Percentiles rank a stretch among this genome's conserved stretches.
These are phyloP conservation scores for Drosophila emarginata DNA, from an alignment of 2,888 invertebrate species.

Conservation along the genomic window DNA sequence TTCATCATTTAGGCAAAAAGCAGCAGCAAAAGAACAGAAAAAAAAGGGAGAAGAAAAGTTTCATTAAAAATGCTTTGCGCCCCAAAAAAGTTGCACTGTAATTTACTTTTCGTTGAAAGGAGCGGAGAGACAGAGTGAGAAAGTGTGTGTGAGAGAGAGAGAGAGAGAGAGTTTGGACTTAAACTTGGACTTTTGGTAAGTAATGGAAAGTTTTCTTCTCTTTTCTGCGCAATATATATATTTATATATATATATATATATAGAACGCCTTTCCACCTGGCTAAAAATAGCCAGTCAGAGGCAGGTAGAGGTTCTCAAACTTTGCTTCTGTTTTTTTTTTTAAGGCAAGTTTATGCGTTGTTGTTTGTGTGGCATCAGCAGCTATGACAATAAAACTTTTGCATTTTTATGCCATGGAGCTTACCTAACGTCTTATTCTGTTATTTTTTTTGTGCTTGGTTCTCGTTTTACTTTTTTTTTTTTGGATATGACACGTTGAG, in stretches of 20 bases:
- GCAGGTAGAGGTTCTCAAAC: conserved; percentile 4
- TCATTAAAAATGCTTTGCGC: conserved; percentile 64
- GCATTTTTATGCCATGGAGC: conserved; percentile 33
- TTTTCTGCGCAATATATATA: conserved; percentile 26
- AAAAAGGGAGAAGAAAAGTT: conserved; percentile 50
- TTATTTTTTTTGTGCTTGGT: background rate
- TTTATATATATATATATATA: background rate
- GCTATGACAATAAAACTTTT: conserved; percentile 73
- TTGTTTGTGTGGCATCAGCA: conserved; percentile 19
- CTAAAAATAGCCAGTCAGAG: conserved; percentile 61
- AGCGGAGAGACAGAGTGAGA: background rate
- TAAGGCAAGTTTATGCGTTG: conserved; percentile 71
- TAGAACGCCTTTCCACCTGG: conserved; percentile 19
- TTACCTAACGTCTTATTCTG: conserved; percentile 14
- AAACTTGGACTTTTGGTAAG: conserved; percentile 20
- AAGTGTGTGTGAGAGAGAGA: background rate
- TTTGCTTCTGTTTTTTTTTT: conserved; percentile 60
- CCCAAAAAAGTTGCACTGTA: conserved; percentile 61
- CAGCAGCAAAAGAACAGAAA: background rate
- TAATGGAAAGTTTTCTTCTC: conserved; percentile 22
- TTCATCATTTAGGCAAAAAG: conserved; percentile 12
- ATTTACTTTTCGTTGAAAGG: conserved; percentile 48
- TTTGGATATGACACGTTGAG: conserved; percentile 34
- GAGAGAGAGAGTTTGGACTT: conserved; percentile 22
- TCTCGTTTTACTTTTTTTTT: conserved; percentile 2